Evolutionary conservation across 2,113 vertebrate genomes (phyloP), one percentile per base, ranked within the genome.

Genomic region (Erpornis zantholeuca): DNA sequence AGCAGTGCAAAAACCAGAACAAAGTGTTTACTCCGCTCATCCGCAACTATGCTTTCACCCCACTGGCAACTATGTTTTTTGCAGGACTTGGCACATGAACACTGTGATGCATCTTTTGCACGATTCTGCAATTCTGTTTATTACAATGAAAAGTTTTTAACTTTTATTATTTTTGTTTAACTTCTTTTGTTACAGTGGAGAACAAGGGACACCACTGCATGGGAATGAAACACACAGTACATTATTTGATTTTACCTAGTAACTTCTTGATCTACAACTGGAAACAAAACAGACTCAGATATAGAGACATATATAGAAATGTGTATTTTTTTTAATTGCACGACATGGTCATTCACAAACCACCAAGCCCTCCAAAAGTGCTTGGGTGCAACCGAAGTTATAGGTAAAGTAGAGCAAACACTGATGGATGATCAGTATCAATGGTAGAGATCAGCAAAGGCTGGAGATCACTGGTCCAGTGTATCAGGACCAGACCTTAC

Each of bases 401-500:
- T 2, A 92, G 23, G 31, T 27, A 42, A 56, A 60, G 60, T 23
- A 68, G 22, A 88, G 28, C 22, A 25, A 94, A 82, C 10, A 60
- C 35, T 0, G 0, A 38, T 25, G 21, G 24, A 36, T 49, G 4
- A 24, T 18, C 22, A 50, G 2, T 12, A 22, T 8, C 5, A 3
- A 1, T 25, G 20, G 54, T 4, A 22, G 38, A 70, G 56, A 83
- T 3, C 10, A 36, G 36, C n/a, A 70, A 70, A 72, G 31, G 25
- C 75, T 66, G 54, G 54, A 86, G 25, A 70, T 3, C 13, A 3
- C 33, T 16, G 19, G 5, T 47, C 22, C 59, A 65, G 28, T 7
- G 3, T 45, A 60, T 50, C 29, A 63, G 83, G 24, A 29, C 36
- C 38, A 75, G 42, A 81, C 7, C 50, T 57, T 29, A 23, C 7